phyloP scores from a whole-genome alignment of 2,797 vertebrate species.

The Enteromius thamalakanensis region DNA sequence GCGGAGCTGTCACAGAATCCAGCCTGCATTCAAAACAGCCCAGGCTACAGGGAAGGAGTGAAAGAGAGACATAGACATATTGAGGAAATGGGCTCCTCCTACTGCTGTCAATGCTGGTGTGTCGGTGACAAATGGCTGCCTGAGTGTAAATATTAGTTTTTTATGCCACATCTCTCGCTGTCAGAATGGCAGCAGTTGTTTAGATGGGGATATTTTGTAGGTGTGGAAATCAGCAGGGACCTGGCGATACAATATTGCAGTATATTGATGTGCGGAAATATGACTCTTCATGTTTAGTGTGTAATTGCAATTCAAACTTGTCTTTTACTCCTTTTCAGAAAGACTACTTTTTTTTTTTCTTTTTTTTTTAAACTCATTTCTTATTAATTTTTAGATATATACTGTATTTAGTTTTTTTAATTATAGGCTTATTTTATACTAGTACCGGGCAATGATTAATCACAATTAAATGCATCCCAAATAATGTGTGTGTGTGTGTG shows the following conservation, averaged over 20 bases:
- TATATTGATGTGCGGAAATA: conserved; percentile 9
- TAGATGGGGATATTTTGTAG: conserved; percentile 34
- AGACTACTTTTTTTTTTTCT: not conserved
- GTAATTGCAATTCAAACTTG: conserved; percentile 2
- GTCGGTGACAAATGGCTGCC: conserved; percentile 60
- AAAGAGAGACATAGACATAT: conserved; percentile 40
- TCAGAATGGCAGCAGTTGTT: conserved; percentile 17
- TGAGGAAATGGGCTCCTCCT: conserved; percentile 44
- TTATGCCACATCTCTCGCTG: conserved; percentile 42
- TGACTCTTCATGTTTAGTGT: conserved; percentile 1
- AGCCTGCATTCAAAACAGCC: conserved; percentile 27
- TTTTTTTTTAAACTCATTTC: too few species aligned
- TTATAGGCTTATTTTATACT: not conserved
- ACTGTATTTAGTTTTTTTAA: not conserved
- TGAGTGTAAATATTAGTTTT: conserved; percentile 67
- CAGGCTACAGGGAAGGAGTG: conserved; percentile 32
- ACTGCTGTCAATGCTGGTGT: conserved; percentile 43
- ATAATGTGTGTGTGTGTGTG: not conserved
- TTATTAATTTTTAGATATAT: not conserved
- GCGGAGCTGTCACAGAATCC: conserved; percentile 41
- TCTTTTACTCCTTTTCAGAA: not conserved
- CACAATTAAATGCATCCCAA: not conserved
- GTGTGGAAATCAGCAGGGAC: conserved; percentile 8
- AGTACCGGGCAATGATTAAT: not conserved
- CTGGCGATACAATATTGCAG: conserved; percentile 1